Percentiles rank a stretch among this genome's conserved stretches.
These are phyloP conservation scores for Mirounga angustirostris DNA, from an alignment of 2,113 vertebrate genomes.

Conservation along the genomic window DNA sequence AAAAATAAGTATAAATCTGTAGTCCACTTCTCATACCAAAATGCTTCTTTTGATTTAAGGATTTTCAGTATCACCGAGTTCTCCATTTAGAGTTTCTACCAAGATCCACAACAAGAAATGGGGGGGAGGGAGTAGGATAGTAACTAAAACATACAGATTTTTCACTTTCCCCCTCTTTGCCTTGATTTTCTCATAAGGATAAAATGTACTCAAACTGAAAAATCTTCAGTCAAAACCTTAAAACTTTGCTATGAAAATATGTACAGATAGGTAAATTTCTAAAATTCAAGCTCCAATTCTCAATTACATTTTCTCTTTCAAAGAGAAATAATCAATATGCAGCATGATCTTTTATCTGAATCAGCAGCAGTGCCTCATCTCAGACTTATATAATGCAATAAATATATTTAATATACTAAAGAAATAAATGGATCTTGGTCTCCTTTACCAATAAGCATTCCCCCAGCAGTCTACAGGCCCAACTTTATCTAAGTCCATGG, in stretches of 20 bases:
- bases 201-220: not conserved
- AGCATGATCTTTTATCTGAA: slow-evolving; percentile 56
- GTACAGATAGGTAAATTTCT: not conserved
- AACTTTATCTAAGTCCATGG: slow-evolving; percentile 42
- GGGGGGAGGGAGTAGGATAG: accelerated
- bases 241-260: not conserved
- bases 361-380: slow-evolving; percentile 24
- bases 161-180: not conserved
- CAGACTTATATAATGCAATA: slow-evolving; percentile 64
- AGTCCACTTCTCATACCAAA: not conserved
- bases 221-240: not conserved
- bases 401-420: slow-evolving; percentile 35
- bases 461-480: not conserved
- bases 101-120: slow-evolving; percentile 25
- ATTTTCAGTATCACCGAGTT: not conserved
- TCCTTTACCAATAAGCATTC: slow-evolving; percentile 4
- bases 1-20: slow-evolving; percentile 4
- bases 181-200: slow-evolving; percentile 27
- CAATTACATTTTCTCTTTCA: slow-evolving; percentile 52
- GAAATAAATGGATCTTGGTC: slow-evolving; percentile 4
- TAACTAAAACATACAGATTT: not conserved
- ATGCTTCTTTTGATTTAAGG: not conserved
- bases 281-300: not conserved
- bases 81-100: slow-evolving; percentile 18
- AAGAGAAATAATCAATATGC: slow-evolving; percentile 17